These are phyloP conservation scores for Gila robusta DNA, from an alignment of 2,797 vertebrate genomes.

Conservation along the genomic window DNA sequence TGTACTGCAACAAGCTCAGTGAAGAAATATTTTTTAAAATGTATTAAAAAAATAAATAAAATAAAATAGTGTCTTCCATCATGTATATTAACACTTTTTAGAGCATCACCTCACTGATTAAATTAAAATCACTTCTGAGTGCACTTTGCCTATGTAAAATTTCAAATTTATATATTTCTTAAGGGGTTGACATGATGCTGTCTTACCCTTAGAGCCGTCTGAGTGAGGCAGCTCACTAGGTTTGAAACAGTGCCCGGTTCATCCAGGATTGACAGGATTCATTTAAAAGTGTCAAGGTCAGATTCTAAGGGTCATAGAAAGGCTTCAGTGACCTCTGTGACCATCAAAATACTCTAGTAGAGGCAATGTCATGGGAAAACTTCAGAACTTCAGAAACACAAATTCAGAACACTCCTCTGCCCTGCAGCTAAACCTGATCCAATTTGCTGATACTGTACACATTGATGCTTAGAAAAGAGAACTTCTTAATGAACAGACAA, in stretches of 20 bases:
- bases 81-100: not conserved
- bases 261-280: conserved; percentile 5
- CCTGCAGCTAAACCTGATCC: conserved; percentile 12
- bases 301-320: not conserved
- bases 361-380: conserved; percentile 41
- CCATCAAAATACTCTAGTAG: conserved; percentile 17
- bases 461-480: not conserved
- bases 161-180: not conserved
- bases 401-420: conserved; percentile 9
- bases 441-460: too few relatives aligned
- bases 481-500: not conserved
- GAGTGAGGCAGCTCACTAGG: not conserved
- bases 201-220: not conserved
- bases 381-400: not conserved
- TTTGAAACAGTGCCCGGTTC: not conserved
- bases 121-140: not conserved
- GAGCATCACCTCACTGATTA: not conserved
- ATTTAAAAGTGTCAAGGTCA: conserved; percentile 18
- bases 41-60: not conserved
- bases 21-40: not conserved
- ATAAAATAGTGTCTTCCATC: not conserved
- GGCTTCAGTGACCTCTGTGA: conserved; percentile 38
- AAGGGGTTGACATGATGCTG: not conserved
- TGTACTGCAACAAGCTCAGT: too few relatives aligned
- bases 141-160: not conserved